Conservation (phyloP, 1,140 invertebrate species). For the Macrobrachium rosenbergii region DNA sequence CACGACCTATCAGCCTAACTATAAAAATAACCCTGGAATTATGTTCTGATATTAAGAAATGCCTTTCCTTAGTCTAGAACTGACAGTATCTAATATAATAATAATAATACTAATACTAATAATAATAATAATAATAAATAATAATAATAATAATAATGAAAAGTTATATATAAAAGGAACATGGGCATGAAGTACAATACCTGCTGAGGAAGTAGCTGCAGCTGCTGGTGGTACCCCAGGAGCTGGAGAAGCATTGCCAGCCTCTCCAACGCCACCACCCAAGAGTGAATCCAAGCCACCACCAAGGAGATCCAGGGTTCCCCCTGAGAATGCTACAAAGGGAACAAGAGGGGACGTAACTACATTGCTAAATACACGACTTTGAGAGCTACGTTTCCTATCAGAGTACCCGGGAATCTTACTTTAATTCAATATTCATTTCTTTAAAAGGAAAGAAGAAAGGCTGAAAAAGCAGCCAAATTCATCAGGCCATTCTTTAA, state of each 20-base stretch:
- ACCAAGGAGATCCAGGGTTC: slow-evolving; percentile 72
- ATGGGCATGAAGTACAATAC: slow-evolving; percentile 70
- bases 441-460: no score
- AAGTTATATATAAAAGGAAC: background rate
- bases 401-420: background rate
- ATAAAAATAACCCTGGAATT: no score
- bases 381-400: background rate
- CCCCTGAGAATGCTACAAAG: slow-evolving; percentile 63
- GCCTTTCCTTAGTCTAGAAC: no score
- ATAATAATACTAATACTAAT: background rate
- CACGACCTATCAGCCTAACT: no score
- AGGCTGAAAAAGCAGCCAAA: no score
- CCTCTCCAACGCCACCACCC: slow-evolving; percentile 64
- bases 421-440: no score
- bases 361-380: background rate
- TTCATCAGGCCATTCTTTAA: no score
- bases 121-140: slow-evolving; percentile 4
- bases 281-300: slow-evolving; percentile 73
- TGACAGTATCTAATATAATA: no score
- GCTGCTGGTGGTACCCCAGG: slow-evolving; percentile 58
- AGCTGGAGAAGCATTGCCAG: slow-evolving; percentile 62
- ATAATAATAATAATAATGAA: background rate
- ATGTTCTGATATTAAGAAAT: no score
- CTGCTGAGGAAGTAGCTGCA: slow-evolving; percentile 64
- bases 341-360: background rate